phyloP scores from a whole-genome alignment of 1,140 invertebrate genomes.

The Mercenaria mercenaria region DNA sequence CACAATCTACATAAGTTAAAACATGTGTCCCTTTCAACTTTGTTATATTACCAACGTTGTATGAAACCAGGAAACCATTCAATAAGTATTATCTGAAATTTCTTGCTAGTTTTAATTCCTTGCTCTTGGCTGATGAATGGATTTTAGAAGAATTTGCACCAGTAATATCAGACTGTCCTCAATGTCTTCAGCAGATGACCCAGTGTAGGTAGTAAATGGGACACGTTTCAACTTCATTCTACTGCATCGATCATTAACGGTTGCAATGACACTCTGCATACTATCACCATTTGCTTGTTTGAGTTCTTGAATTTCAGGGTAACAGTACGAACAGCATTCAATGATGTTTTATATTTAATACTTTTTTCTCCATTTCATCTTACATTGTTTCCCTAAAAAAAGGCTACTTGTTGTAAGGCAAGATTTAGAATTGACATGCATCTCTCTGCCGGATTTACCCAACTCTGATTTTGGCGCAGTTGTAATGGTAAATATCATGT shows the following conservation, averaged over 20 bases:
- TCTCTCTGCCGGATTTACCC: no score
- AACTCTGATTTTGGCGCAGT: constrained; percentile 7
- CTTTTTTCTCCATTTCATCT: neutral
- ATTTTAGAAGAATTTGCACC: neutral
- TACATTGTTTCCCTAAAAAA: neutral
- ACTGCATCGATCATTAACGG: neutral
- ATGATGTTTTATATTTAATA: neutral
- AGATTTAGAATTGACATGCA: no score
- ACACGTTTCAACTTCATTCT: neutral
- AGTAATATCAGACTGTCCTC: neutral
- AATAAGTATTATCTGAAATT: no score
- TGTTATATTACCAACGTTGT: no score
- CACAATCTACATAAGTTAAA: no score
- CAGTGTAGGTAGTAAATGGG: neutral
- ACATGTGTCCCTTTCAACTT: no score
- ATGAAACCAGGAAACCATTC: no score
- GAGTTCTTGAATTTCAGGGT: neutral
- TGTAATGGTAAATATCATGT: neutral
- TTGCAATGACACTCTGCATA: neutral
- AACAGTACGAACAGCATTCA: neutral
- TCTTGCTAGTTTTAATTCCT: no score
- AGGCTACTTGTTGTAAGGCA: neutral
- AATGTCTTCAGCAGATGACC: neutral
- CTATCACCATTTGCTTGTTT: neutral
- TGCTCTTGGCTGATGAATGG: no score